These are phyloP conservation scores for Sphenopsis melanotis DNA, from an alignment of 2,797 vertebrate genomes.

Conservation along the genomic window DNA sequence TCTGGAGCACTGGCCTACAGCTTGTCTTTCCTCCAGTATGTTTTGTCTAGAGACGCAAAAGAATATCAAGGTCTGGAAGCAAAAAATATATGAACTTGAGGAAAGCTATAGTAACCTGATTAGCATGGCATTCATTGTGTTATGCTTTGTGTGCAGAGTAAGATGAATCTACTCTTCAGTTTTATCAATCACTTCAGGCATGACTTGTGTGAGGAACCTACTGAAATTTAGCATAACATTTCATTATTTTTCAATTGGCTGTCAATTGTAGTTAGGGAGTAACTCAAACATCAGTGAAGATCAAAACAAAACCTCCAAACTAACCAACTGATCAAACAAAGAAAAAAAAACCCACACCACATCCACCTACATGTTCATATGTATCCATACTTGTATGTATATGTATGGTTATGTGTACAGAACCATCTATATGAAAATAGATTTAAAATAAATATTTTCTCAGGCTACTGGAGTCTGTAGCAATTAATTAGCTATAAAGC, in stretches of 20 bases:
- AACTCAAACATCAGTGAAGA: background rate
- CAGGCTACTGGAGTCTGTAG: background rate
- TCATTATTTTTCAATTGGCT: background rate
- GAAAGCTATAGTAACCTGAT: background rate
- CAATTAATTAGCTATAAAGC: background rate
- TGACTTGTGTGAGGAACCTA: background rate
- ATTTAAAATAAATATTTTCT: background rate
- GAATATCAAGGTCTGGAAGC: background rate
- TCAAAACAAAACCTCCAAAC: background rate
- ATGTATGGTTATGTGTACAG: background rate
- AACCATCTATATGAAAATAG: background rate
- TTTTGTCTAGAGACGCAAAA: background rate
- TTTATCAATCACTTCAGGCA: background rate
- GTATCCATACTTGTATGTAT: background rate
- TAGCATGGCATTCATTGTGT: background rate
- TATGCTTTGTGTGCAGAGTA: background rate
- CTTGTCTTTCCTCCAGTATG: background rate
- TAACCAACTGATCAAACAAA: background rate
- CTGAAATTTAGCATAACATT: background rate
- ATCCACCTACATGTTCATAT: background rate
- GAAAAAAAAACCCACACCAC: fast-evolving
- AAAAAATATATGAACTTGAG: background rate
- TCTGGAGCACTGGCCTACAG: background rate
- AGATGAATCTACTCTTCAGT: background rate
- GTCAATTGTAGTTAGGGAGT: background rate